Evolutionary conservation across 2,113 vertebrate genomes (phyloP).

Genomic region (Odobenus rosmarus): DNA sequence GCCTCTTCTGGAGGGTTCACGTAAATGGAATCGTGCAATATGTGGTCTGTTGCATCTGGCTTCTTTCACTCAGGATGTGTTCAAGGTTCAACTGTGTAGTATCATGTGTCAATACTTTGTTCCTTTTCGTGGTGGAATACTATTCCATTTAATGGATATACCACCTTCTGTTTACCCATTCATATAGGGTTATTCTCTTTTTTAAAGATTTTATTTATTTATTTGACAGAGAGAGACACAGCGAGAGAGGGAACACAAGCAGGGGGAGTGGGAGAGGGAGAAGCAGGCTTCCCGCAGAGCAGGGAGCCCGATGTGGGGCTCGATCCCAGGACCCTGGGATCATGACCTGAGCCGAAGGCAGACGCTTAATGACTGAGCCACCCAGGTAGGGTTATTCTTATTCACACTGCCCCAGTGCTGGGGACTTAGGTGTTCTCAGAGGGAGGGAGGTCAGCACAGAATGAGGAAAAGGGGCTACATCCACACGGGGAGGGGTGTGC

Average conservation of each 20-base stretch:
- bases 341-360: no score
- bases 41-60: not conserved
- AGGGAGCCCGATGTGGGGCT: no score
- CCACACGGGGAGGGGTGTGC: not conserved
- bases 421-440: not conserved
- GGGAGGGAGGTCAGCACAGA: not conserved
- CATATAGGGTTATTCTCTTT: not conserved
- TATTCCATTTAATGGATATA: not conserved
- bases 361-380: no score
- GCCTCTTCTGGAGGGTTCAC: not conserved
- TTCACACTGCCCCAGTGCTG: not conserved
- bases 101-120: no score
- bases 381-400: not conserved
- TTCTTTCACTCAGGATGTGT: not conserved
- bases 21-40: rapidly evolving
- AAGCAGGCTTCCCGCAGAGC: no score
- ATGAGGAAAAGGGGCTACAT: not conserved
- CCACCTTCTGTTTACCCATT: not conserved
- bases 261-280: no score
- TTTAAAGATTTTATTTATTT: no score
- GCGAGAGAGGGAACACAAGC: no score
- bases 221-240: no score
- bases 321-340: no score
- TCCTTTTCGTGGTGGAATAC: not conserved
- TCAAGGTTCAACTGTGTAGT: not conserved